Evolutionary conservation across 2,797 vertebrate species (phyloP).

Genomic region (Thripadectes ignobilis): DNA sequence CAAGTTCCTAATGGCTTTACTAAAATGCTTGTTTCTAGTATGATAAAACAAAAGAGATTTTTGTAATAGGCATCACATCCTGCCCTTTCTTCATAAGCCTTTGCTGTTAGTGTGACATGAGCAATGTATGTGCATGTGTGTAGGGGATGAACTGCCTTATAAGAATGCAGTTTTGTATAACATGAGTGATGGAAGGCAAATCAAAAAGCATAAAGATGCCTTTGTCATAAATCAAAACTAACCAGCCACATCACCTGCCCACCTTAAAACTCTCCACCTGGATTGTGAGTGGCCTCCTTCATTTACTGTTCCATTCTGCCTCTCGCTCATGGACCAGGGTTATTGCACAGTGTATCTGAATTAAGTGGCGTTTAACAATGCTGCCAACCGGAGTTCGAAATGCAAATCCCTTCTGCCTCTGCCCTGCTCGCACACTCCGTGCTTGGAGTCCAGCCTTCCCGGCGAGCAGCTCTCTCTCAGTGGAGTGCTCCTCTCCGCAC

Average conservation of each 20-base stretch:
- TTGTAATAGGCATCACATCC: background rate
- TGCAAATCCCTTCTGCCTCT: background rate
- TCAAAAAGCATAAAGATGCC: background rate
- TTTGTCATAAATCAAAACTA: constrained; percentile 28
- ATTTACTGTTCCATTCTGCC: background rate
- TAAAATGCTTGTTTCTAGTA: background rate
- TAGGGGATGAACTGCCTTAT: background rate
- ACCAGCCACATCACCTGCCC: constrained; percentile 23
- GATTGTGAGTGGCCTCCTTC: background rate
- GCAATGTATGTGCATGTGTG: background rate
- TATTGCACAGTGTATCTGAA: background rate
- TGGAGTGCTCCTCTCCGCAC: background rate
- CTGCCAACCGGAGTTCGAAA: background rate
- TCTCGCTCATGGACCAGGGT: background rate
- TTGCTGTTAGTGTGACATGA: background rate
- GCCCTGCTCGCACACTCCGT: background rate
- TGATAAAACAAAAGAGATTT: background rate
- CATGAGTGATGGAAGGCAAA: background rate
- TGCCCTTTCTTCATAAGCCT: background rate
- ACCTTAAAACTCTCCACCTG: background rate
- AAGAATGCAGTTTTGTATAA: background rate
- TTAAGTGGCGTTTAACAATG: background rate
- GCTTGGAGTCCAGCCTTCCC: background rate
- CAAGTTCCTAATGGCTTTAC: background rate
- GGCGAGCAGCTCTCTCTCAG: background rate